Conservation (phyloP, 2,797 vertebrate genomes). For the Macrochelys suwanniensis region DNA sequence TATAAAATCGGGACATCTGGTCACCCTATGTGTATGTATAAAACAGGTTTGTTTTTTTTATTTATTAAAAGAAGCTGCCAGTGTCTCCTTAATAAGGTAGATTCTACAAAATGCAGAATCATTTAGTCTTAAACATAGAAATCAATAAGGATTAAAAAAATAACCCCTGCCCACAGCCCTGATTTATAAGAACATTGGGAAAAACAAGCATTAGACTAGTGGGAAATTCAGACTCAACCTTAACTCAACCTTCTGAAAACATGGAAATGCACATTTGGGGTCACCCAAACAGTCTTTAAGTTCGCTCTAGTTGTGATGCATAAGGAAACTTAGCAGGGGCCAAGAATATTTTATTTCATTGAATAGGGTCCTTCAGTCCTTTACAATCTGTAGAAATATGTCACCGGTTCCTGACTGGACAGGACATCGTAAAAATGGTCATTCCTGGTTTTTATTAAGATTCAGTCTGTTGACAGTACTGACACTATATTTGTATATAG, state of each 20-base stretch:
- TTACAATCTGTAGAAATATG: neutral
- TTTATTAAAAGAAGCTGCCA: neutral
- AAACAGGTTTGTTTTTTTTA: neutral
- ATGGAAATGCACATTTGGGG: fast-evolving
- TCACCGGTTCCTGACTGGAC: fast-evolving
- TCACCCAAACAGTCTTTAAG: neutral
- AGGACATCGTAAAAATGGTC: neutral
- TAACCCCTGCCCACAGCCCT: too few relatives aligned
- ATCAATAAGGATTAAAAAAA: too few relatives aligned
- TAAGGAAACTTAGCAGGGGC: too few relatives aligned
- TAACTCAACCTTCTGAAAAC: neutral
- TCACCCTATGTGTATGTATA: neutral
- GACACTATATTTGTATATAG: neutral
- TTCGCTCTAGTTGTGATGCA: neutral
- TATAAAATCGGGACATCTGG: too few relatives aligned
- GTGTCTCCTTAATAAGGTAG: neutral
- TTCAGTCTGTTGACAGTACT: fast-evolving
- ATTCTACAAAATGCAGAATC: neutral
- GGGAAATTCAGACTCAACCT: too few relatives aligned
- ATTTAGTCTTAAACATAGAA: neutral
- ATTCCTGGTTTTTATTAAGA: neutral
- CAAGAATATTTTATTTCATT: too few relatives aligned
- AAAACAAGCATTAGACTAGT: too few relatives aligned
- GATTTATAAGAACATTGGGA: too few relatives aligned
- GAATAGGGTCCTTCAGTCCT: neutral